phyloP scores from a whole-genome alignment of 2,113 vertebrate species.

The Chlorocebus sabaeus region DNA sequence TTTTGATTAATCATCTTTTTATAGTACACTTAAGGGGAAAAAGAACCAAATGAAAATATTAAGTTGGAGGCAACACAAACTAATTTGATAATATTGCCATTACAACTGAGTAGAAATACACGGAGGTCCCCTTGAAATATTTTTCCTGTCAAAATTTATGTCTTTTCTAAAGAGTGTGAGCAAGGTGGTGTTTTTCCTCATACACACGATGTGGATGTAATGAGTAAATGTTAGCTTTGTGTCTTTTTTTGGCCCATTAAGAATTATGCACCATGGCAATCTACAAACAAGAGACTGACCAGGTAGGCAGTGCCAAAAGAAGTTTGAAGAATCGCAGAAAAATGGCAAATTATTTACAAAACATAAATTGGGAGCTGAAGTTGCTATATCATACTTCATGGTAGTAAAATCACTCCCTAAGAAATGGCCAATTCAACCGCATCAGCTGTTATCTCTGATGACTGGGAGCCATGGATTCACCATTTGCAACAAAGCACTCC shows the following conservation, averaged over 20 bases:
- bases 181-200: conserved; percentile 24
- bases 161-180: conserved; percentile 48
- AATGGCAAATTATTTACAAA: conserved; percentile 60
- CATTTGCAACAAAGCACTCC: conserved; percentile 17
- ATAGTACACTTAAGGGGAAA: conserved; percentile 48
- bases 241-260: conserved; percentile 35
- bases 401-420: neutral
- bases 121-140: conserved; percentile 34
- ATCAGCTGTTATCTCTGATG: neutral
- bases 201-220: conserved; percentile 18
- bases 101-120: conserved; percentile 31
- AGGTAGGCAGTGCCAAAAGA: conserved; percentile 62
- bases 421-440: fast-evolving
- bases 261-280: conserved; percentile 67
- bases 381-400: neutral
- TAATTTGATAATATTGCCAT: conserved; percentile 65
- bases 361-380: neutral
- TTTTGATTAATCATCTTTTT: conserved; percentile 59
- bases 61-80: conserved; percentile 36
- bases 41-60: conserved; percentile 64
- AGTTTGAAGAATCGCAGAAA: conserved; percentile 61
- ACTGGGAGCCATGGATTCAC: neutral
- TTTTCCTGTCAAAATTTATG: conserved; percentile 68
- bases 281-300: conserved; percentile 74
- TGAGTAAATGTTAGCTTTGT: conserved; percentile 73